These are phyloP conservation scores for Alaudala cheleensis DNA, from an alignment of 2,113 vertebrate genomes.

Conservation along the genomic window DNA sequence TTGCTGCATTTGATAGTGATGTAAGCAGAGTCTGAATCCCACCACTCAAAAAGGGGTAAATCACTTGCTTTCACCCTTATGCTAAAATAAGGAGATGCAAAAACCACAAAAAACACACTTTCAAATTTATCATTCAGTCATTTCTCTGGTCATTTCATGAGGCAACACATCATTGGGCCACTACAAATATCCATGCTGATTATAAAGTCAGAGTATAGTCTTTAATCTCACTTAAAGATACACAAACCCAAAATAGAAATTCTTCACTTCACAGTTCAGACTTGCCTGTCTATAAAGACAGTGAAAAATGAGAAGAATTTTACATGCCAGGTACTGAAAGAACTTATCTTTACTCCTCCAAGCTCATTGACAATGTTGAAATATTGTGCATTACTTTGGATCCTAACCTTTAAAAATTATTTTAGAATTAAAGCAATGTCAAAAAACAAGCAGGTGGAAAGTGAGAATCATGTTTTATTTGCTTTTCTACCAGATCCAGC, in stretches of 20 bases:
- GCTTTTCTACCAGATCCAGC: neutral
- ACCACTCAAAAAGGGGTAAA: neutral
- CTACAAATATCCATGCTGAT: accelerated
- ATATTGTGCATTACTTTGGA: neutral
- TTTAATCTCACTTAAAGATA: neutral
- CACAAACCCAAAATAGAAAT: neutral
- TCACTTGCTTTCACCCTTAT: neutral
- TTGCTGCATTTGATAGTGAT: neutral
- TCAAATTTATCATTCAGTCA: neutral
- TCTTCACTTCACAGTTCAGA: neutral
- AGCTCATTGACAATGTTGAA: neutral
- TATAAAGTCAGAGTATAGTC: neutral
- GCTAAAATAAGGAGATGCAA: neutral
- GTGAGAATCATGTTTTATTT: neutral
- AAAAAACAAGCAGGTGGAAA: neutral
- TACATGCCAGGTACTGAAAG: neutral
- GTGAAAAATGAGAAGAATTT: neutral
- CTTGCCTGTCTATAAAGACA: neutral
- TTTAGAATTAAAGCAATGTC: neutral
- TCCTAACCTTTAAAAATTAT: neutral
- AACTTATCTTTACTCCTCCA: neutral
- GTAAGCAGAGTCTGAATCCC: neutral
- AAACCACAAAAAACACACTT: neutral
- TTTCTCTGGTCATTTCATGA: neutral
- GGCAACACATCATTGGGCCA: neutral